Conservation (phyloP, 2,888 invertebrate genomes). For the Entomobrya multifasciata region DNA sequence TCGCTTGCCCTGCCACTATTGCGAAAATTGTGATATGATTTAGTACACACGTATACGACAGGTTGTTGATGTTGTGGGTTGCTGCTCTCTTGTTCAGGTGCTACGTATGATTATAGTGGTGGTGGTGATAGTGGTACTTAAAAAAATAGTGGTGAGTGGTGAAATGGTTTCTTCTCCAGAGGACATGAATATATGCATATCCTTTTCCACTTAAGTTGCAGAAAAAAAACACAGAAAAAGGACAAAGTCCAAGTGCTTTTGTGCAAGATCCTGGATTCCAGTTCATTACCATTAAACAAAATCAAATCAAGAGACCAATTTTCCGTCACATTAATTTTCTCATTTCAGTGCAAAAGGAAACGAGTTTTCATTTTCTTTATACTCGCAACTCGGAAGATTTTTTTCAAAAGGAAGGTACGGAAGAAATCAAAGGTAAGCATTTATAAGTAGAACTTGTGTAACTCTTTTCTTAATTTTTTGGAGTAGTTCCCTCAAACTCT, state of each 20-base stretch:
- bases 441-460: no score
- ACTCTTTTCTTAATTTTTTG: not conserved
- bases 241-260: constrained; percentile 9
- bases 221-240: not conserved
- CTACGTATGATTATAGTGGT: not conserved
- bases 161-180: not conserved
- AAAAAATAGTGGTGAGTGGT: not conserved
- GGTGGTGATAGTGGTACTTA: not conserved
- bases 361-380: not conserved
- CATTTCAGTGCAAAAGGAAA: constrained; percentile 23
- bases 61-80: not conserved
- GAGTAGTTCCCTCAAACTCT: no score
- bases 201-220: not conserved
- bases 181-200: not conserved
- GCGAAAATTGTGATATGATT: constrained; percentile 24
- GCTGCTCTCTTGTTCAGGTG: not conserved
- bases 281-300: constrained; percentile 44
- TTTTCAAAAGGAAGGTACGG: not conserved
- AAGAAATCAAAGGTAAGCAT: constrained; percentile 18
- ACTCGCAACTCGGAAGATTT: not conserved
- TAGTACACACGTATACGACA: not conserved
- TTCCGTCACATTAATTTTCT: constrained; percentile 35
- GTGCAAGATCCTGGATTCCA: constrained; percentile 2
- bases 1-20: not conserved
- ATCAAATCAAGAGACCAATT: constrained; percentile 32